Percentiles rank a stretch among this genome's conserved stretches.
These are phyloP conservation scores for Synchiropus splendidus DNA, from an alignment of 2,113 vertebrate genomes.

Conservation along the genomic window DNA sequence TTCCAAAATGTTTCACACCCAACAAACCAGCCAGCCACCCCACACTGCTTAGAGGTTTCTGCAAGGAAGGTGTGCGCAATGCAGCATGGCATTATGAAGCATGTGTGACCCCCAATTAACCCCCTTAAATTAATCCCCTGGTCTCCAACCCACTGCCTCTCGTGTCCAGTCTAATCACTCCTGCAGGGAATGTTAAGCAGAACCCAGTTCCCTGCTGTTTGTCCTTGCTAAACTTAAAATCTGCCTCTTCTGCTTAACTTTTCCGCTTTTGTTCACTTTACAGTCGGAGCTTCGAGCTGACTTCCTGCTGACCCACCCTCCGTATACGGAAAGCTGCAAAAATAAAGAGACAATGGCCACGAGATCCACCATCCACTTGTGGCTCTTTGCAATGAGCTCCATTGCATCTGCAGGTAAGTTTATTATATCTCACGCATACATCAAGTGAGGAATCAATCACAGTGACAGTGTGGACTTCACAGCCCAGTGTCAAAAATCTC, in stretches of 20 bases:
- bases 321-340: slow-evolving; percentile 12
- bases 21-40: slow-evolving; percentile 2
- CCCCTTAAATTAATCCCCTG: slow-evolving; percentile 31
- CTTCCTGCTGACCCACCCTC: slow-evolving; percentile 20
- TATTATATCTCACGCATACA: not conserved
- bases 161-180: slow-evolving; percentile 39
- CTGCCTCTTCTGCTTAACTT: slow-evolving; percentile 21
- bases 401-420: slow-evolving; percentile 59
- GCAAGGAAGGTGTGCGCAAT: slow-evolving; percentile 22
- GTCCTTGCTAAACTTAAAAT: slow-evolving; percentile 5
- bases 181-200: slow-evolving; percentile 14
- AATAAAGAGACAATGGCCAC: slow-evolving; percentile 37
- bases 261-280: slow-evolving; percentile 38
- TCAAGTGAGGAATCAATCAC: not conserved
- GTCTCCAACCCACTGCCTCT: slow-evolving; percentile 18
- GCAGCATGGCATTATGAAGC: slow-evolving; percentile 23
- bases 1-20: slow-evolving; percentile 26
- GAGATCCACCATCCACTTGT: slow-evolving; percentile 13
- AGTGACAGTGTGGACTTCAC: not conserved
- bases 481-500: not conserved
- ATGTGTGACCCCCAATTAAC: slow-evolving; percentile 37
- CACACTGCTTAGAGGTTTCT: slow-evolving; percentile 5
- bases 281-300: slow-evolving; percentile 32
- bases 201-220: slow-evolving; percentile 18
- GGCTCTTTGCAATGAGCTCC: slow-evolving; percentile 49